Percentiles rank a stretch among this genome's conserved stretches.
Conservation (phyloP, 2,888 invertebrate species). For the Sussaba pulchella region DNA sequence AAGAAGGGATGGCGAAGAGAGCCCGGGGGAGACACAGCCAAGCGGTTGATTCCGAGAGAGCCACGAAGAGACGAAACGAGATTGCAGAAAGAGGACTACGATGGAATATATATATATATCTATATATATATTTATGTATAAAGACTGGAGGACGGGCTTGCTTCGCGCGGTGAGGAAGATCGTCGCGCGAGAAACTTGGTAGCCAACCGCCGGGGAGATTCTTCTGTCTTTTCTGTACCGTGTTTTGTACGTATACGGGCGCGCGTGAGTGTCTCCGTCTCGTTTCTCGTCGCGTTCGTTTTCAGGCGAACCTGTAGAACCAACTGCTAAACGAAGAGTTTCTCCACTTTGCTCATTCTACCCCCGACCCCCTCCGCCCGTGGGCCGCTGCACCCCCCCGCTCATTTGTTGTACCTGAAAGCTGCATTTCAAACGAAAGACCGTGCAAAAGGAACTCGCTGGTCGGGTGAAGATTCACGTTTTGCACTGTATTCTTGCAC, state of each 20-base stretch:
- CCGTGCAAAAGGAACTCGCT: constrained; percentile 5
- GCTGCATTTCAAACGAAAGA: neutral
- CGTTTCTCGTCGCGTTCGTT: constrained; percentile 41
- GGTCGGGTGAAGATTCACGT: neutral
- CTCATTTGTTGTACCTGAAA: constrained; percentile 31
- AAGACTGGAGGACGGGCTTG: too few species aligned
- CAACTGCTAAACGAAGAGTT: constrained; percentile 32
- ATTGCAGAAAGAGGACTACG: constrained; percentile 24
- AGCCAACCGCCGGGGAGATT: too few species aligned
- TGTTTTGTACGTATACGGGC: constrained; percentile 35
- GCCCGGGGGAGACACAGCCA: constrained; percentile 36
- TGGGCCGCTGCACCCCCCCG: neutral
- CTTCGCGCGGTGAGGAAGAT: constrained; percentile 26
- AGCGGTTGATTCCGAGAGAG: constrained; percentile 7
- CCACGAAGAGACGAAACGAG: constrained; percentile 30
- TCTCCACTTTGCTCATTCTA: constrained; percentile 9
- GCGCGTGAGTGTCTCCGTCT: constrained; percentile 24
- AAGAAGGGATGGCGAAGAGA: constrained; percentile 59
- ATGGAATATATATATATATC: too few species aligned
- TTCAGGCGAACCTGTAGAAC: constrained; percentile 40
- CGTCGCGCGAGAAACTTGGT: constrained; percentile 48
- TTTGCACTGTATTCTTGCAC: constrained; percentile 18
- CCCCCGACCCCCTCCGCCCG: neutral
- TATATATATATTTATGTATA: too few species aligned
- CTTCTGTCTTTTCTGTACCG: neutral